These are phyloP conservation scores for Ceyx margarethae DNA, from an alignment of 2,113 vertebrate species.

Conservation along the genomic window DNA sequence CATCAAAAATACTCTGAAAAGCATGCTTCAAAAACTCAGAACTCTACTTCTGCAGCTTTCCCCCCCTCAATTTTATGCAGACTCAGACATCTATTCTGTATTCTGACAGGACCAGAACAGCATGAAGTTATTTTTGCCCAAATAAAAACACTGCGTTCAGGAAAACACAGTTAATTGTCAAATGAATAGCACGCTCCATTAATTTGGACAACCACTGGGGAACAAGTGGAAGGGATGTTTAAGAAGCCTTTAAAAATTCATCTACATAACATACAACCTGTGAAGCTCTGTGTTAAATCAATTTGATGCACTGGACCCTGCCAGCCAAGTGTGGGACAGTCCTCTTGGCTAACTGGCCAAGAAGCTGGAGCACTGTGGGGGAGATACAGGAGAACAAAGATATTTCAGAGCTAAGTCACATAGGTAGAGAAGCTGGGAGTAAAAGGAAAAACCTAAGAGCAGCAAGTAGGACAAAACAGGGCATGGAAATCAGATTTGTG, in stretches of 20 bases:
- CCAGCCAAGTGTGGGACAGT: background rate
- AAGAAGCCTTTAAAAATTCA: background rate
- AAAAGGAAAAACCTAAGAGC: background rate
- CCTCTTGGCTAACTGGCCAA: background rate
- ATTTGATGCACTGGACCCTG: background rate
- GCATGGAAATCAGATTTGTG: background rate
- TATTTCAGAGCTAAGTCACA: background rate
- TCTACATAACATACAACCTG: background rate
- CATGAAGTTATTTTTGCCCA: background rate
- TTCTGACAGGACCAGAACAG: background rate
- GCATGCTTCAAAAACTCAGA: background rate
- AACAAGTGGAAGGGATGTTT: background rate
- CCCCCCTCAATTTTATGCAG: background rate
- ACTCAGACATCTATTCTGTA: background rate
- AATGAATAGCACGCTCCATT: background rate
- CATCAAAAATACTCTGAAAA: background rate
- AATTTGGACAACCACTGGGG: background rate
- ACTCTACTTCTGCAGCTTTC: background rate
- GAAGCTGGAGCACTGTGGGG: background rate
- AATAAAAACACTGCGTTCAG: background rate
- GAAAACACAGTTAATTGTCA: background rate
- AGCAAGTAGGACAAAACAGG: background rate
- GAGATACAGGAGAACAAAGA: background rate
- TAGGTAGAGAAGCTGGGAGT: background rate
- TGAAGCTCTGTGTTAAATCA: background rate